Base-by-base conservation (phyloP, 2,113 vertebrate genomes). In the Thunnus maccoyii region DNA sequence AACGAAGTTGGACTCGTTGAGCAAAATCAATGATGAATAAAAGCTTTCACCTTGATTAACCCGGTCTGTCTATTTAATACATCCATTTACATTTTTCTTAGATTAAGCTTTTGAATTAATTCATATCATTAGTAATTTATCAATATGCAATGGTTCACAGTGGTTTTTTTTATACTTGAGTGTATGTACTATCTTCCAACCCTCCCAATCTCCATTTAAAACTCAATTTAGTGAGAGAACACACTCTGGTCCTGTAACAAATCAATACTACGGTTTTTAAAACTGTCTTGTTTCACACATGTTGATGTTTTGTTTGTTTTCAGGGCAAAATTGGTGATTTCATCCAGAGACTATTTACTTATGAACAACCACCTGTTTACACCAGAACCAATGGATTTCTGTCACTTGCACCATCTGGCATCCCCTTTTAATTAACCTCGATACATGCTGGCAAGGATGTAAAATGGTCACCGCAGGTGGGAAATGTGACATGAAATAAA, bases 361-460 rank as follows among this genome's bases (percentile, higher is more conserved):
- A 75, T 25, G 44, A 30, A n/a, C 25, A 76, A 48, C 56, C 51
- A 70, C 60, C 73, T 81, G 77, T 86, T 86, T 57, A 67, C 25
- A 57, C 9, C 56, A 72, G 16, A 56, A 69, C 16, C 66, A 60
- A 64, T 78, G 66, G 66, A 60, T 81, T 75, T 52, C 48, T 54
- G 64, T 80, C 60, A 66, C 70, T 41, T 12, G 52, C 44, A 25
- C 67, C 86, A 86, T 66, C 74, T 88, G 78, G 80, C 44, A 66
- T 46, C 55, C 51, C n/a, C 13, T 56, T 78, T 72, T 81, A 72
- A 83, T 83, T 72, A 78, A 86, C 61, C 48, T 56, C 57, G 44
- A 44, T 64, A 65, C 27, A 61, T 47, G 66, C 80, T 64, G 80
- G 62, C 36, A 44, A 70, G 66, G 12, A 87, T 69, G 51, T 56